phyloP scores from a whole-genome alignment of 2,797 vertebrate species.

The Neostethus bicornis region DNA sequence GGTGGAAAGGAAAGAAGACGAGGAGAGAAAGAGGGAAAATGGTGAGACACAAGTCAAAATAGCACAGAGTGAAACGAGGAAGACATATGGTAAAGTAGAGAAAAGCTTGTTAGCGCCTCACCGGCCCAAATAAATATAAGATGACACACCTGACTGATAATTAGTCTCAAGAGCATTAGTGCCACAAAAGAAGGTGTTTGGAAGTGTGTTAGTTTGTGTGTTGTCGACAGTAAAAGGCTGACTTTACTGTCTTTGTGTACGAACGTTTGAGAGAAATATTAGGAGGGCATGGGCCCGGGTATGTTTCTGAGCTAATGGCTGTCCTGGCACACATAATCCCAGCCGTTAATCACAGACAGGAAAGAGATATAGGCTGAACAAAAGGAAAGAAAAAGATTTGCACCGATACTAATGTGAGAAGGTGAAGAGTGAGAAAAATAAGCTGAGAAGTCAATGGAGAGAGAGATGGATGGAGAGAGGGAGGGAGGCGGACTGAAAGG shows the following conservation, averaged over 20 bases:
- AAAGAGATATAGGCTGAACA: constrained; percentile 14
- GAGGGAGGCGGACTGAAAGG: constrained; percentile 33
- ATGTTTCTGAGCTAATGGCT: constrained; percentile 73
- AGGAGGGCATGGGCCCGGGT: constrained; percentile 63
- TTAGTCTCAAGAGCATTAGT: constrained; percentile 71
- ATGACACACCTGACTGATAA: constrained; percentile 76
- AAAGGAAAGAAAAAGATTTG: constrained; percentile 33
- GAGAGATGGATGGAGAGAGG: constrained; percentile 36
- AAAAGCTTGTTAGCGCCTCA: constrained; percentile 68
- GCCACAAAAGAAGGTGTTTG: constrained; percentile 8
- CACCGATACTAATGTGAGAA: constrained; percentile 38
- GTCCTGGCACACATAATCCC: constrained; percentile 74
- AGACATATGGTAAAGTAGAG: constrained; percentile 49
- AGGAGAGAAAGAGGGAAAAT: constrained; percentile 5
- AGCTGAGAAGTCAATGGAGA: constrained; percentile 64
- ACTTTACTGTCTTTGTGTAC: constrained; percentile 24
- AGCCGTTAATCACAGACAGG: constrained; percentile 64
- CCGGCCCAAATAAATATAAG: constrained; percentile 75
- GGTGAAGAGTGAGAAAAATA: constrained; percentile 23
- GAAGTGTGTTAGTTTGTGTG: constrained; percentile 31
- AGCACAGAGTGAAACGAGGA: constrained; percentile 29
- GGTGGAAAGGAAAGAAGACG: constrained; percentile 15
- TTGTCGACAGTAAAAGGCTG: constrained; percentile 24
- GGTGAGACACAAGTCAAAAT: constrained; percentile 15
- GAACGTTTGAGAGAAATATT: constrained; percentile 45